These are phyloP conservation scores for Gallinago paraguaiae DNA, from an alignment of 2,113 vertebrate genomes.

Conservation along the genomic window DNA sequence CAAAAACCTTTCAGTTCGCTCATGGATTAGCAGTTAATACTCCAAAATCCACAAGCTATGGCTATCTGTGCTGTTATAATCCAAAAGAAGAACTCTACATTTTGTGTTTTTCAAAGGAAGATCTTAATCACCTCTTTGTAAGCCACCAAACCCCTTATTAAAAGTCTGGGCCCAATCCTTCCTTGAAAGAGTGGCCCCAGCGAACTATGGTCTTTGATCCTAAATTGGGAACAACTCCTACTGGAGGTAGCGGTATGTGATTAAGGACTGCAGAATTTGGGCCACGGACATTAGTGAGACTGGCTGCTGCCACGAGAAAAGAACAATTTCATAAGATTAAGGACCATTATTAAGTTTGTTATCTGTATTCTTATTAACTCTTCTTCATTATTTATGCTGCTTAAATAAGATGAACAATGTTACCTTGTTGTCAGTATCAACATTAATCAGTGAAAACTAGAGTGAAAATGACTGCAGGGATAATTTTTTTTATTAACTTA, in stretches of 20 bases:
- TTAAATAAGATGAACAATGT: background rate
- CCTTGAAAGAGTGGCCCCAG: conserved; percentile 26
- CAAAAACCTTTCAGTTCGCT: conserved; percentile 42
- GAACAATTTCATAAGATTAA: background rate
- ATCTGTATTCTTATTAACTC: background rate
- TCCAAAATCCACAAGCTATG: conserved; percentile 29
- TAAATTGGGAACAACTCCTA: conserved; percentile 46
- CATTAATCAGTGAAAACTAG: background rate
- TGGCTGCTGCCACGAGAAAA: background rate
- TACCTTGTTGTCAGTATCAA: background rate
- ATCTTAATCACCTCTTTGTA: conserved; percentile 63
- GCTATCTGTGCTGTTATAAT: conserved; percentile 63
- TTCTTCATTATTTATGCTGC: background rate
- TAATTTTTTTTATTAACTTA: background rate
- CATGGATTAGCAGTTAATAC: conserved; percentile 60
- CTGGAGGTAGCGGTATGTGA: conserved; percentile 6
- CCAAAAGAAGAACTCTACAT: conserved; percentile 49
- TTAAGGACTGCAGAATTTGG: conserved; percentile 21
- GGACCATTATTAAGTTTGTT: background rate
- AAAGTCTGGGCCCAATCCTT: conserved; percentile 51
- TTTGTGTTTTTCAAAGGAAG: conserved; percentile 60
- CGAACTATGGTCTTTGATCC: conserved; percentile 32
- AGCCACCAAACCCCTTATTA: conserved; percentile 54
- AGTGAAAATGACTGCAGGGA: background rate
- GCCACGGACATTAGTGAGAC: background rate